Base-by-base conservation (phyloP, 2,113 vertebrate species). In the Heterotilapia buettikoferi region DNA sequence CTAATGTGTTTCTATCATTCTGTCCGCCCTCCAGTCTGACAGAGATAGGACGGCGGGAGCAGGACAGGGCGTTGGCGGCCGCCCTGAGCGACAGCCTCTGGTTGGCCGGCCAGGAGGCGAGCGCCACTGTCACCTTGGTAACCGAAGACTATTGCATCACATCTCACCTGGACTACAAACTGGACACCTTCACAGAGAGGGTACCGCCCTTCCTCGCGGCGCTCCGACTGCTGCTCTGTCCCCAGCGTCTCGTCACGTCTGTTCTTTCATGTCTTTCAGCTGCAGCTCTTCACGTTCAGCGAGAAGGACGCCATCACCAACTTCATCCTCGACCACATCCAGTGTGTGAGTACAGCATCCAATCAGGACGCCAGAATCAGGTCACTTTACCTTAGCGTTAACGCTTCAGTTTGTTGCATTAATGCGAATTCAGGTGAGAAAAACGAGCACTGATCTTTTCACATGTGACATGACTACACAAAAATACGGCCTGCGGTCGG, bases 231-330 rank as follows among this genome's bases (percentile, higher is more conserved):
- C 29, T 0, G 29, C 36, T 43, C 3, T 13, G 36, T 3, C 66
- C 54, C 19, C 50, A 5, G 43, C 14, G 10, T 47, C 10, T 31
- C 19, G 8, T 59, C 68, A 31, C 21, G 5, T 7, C 3, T 86
- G 24, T 68, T 29, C 19, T 66, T 40, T 73, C 13, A 3, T 52
- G 12, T 73, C 54, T 90, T 90, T 83, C 91, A 99, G 98, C 84
- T 98, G 61, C 96, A 94, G 85, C 95, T 98, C 50, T 98, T 98
- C 86, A 97, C 96, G 18, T 97, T 98, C 90, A 81, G 57, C 1
- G 94, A 95, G 71, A 97, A 97, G 93, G 97, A 96, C 10, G 93
- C 96, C 4, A 61, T 95, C 40, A 94, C 92, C 89, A 95, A 84
- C 36, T 98, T 98, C 94, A 92, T 98, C 94, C 94, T 84, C 8